Conservation (phyloP, 2,113 vertebrate genomes). For the Geococcyx californianus region DNA sequence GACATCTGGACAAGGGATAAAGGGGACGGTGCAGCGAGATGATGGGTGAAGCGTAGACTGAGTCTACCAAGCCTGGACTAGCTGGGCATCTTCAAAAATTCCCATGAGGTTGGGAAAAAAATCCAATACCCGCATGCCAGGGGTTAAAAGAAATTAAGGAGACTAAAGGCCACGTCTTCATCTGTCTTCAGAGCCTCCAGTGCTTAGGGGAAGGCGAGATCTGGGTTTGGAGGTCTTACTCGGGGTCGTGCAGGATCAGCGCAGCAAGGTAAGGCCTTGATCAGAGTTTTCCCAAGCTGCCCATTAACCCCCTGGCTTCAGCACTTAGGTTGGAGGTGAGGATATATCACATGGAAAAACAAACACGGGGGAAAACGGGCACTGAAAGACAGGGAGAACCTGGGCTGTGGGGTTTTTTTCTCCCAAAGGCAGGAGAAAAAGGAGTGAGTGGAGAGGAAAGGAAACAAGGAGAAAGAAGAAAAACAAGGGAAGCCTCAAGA, state of each 20-base stretch:
- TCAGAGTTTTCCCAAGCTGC: neutral
- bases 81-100: neutral
- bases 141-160: neutral
- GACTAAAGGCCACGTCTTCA: neutral
- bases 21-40: neutral
- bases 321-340: neutral
- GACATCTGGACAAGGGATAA: neutral
- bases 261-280: neutral
- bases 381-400: slow-evolving; percentile 31
- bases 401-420: neutral
- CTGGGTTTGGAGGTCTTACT: neutral
- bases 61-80: neutral
- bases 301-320: neutral
- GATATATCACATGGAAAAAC: neutral
- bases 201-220: neutral
- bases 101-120: neutral
- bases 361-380: neutral
- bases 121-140: accelerated
- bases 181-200: neutral
- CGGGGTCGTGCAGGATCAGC: neutral
- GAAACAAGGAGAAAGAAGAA: slow-evolving; percentile 5
- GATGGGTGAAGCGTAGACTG: neutral
- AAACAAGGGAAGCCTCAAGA: neutral
- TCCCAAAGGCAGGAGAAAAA: neutral
- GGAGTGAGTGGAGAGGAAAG: neutral